These are phyloP conservation scores for Herminia tarsipennalis DNA, from an alignment of 2,888 invertebrate species.

Conservation along the genomic window DNA sequence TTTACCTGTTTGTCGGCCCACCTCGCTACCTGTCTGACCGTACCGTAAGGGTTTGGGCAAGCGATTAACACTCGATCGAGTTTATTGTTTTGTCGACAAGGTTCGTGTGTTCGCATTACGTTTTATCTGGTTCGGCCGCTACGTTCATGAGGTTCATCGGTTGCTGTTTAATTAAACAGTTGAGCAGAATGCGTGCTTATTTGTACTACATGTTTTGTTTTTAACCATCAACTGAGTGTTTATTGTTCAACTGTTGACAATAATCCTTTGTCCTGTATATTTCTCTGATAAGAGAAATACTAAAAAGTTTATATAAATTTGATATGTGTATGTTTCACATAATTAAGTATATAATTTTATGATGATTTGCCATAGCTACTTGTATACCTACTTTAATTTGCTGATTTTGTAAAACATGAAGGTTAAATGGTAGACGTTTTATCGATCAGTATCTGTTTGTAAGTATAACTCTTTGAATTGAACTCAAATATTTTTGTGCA, in stretches of 20 bases:
- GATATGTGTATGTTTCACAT: too few relatives aligned
- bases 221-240: constrained; percentile 5
- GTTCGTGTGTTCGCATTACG: constrained; percentile 1
- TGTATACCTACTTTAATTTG: background rate
- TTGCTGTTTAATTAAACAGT: constrained; percentile 7
- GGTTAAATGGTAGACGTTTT: background rate
- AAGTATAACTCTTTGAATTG: too few relatives aligned
- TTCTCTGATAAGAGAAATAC: background rate
- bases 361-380: too few relatives aligned
- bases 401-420: background rate
- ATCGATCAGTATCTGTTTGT: too few relatives aligned
- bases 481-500: too few relatives aligned
- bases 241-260: constrained; percentile 1
- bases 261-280: too few relatives aligned
- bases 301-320: too few relatives aligned
- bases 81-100: constrained; percentile 10
- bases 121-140: constrained; percentile 7
- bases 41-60: background rate
- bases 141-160: constrained; percentile 4
- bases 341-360: too few relatives aligned
- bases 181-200: constrained; percentile 2
- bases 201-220: constrained; percentile 3
- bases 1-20: background rate
- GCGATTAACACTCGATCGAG: constrained; percentile 8
- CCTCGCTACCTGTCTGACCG: background rate